Conservation (phyloP, 2,888 invertebrate species). For the Polydesmus complanatus region DNA sequence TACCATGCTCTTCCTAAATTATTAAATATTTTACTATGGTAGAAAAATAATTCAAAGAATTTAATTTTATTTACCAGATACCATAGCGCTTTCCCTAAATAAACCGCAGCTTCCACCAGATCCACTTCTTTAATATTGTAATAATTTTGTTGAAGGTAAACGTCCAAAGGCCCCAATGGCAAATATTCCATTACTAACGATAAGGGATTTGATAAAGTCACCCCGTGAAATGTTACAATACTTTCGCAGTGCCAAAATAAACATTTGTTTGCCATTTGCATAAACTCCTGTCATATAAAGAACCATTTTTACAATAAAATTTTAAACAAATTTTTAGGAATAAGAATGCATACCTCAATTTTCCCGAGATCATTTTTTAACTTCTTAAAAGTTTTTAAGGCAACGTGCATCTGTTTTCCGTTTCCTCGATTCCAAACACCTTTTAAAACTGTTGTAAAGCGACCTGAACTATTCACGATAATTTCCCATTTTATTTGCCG, state of each 20-base stretch:
- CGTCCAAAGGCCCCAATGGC: slow-evolving; percentile 60
- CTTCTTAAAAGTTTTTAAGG: background rate
- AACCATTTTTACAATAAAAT: background rate
- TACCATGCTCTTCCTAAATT: slow-evolving; percentile 53
- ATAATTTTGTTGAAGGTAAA: slow-evolving; percentile 36
- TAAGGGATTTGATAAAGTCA: slow-evolving; percentile 56
- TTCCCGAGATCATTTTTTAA: background rate
- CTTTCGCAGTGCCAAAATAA: slow-evolving; percentile 60
- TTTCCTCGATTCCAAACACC: background rate
- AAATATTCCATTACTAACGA: slow-evolving; percentile 71
- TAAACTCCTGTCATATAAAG: slow-evolving; percentile 38
- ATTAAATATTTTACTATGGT: background rate
- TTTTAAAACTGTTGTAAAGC: background rate
- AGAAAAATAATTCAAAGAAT: background rate
- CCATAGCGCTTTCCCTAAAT: slow-evolving; percentile 70
- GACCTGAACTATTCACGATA: background rate
- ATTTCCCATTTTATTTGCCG: background rate
- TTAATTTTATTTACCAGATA: slow-evolving; percentile 48
- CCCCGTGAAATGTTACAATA: slow-evolving; percentile 56
- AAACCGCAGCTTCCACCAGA: slow-evolving; percentile 65
- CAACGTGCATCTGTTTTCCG: background rate
- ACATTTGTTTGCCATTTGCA: slow-evolving; percentile 62
- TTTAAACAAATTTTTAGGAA: too few species aligned
- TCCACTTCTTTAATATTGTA: slow-evolving; percentile 40
- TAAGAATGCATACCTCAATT: background rate